These are phyloP conservation scores for Tanytarsus gracilentus DNA, from an alignment of 2,888 invertebrate genomes.

Conservation along the genomic window DNA sequence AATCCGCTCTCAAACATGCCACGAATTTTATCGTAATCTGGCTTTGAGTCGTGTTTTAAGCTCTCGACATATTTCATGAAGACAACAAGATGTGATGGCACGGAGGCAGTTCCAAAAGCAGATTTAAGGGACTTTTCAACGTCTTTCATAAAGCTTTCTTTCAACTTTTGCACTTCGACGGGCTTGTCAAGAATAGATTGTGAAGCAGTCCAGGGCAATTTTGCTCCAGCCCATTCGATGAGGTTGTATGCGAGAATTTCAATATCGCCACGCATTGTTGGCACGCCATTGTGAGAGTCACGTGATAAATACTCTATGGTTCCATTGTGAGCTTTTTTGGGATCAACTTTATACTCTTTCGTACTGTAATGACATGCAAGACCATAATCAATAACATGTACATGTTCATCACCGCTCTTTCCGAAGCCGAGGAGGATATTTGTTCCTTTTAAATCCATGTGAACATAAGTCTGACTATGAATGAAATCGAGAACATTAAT, in stretches of 20 bases:
- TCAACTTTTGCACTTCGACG: slow-evolving; percentile 55
- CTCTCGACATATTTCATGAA: slow-evolving; percentile 60
- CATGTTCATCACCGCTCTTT: slow-evolving; percentile 56
- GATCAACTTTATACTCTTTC: slow-evolving; percentile 77
- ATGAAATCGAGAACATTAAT: slow-evolving; percentile 86
- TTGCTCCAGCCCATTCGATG: slow-evolving; percentile 79
- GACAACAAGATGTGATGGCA: slow-evolving; percentile 46
- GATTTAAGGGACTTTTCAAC: slow-evolving; percentile 34
- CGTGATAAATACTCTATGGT: slow-evolving; percentile 94
- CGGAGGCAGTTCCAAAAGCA: slow-evolving; percentile 46
- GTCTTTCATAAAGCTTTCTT: slow-evolving; percentile 58
- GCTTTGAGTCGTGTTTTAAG: slow-evolving; percentile 59
- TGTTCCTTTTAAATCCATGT: slow-evolving; percentile 92
- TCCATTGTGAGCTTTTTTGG: slow-evolving; percentile 90
- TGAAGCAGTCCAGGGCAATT: slow-evolving; percentile 72
- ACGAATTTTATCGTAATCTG: slow-evolving; percentile 64
- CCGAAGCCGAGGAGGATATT: slow-evolving; percentile 75
- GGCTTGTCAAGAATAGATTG: slow-evolving; percentile 49
- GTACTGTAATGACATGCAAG: slow-evolving; percentile 68
- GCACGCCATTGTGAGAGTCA: slow-evolving; percentile 88
- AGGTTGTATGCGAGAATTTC: slow-evolving; percentile 92
- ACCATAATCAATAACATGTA: slow-evolving; percentile 90
- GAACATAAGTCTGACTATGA: slow-evolving; percentile 81
- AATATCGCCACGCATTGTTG: slow-evolving; percentile 83
- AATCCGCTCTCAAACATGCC: slow-evolving; percentile 57